phyloP scores from a whole-genome alignment of 30 jellyfish, hydroid and myxozoan genomes.

The Aurelia aurita region DNA sequence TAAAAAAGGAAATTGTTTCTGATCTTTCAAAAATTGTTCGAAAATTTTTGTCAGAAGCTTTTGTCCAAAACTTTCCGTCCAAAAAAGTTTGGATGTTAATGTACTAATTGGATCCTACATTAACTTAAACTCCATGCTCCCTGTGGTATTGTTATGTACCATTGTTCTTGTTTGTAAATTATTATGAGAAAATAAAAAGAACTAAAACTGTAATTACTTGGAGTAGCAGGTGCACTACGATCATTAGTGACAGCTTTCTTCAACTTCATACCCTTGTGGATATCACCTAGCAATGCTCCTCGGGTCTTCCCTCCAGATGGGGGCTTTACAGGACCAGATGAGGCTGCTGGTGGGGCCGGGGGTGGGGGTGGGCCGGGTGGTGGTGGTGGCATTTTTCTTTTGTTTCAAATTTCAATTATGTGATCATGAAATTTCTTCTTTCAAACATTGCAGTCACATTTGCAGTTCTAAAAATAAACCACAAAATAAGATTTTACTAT shows the following conservation, averaged over 20 bases:
- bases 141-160: no score
- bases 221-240: constrained; percentile 80
- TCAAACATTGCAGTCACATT: neutral
- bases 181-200: neutral
- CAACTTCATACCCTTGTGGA: constrained; percentile 79
- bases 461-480: neutral
- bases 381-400: constrained; percentile 83
- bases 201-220: constrained; percentile 47
- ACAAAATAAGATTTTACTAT: neutral
- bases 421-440: no score
- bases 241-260: constrained; percentile 93
- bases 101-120: no score
- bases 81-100: no score
- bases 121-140: neutral
- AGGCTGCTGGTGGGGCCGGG: constrained; percentile 74
- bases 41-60: no score
- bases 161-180: no score
- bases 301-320: constrained; percentile 81
- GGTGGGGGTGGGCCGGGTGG: constrained; percentile 91
- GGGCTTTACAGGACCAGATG: constrained; percentile 68
- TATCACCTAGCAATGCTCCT: constrained; percentile 77
- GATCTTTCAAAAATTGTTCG: no score
- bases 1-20: no score
- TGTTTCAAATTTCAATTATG: neutral
- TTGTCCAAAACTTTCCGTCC: no score